Percentiles rank a stretch among this genome's conserved stretches.
Evolutionary conservation across 2,113 vertebrate species (phyloP).

Genomic region (Monarcha castaneiventris): DNA sequence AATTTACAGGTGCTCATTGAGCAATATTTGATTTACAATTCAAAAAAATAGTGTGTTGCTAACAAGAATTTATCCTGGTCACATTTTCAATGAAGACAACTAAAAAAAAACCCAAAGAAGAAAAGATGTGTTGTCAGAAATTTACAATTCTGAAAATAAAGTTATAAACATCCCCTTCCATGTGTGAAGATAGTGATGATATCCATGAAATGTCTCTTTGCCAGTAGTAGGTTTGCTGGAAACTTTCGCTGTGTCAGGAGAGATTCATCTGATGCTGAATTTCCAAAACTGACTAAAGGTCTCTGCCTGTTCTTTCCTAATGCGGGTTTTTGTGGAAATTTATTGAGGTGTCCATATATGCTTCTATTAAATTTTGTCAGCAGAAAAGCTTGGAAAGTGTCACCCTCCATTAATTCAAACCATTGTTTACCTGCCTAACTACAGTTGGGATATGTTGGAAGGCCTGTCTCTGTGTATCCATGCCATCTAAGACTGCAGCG

Average conservation of each 20-base stretch:
- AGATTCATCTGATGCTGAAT: background rate
- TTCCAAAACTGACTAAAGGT: conserved; percentile 30
- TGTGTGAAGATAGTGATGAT: background rate
- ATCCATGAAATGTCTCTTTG: background rate
- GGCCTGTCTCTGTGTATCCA: background rate
- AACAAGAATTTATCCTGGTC: background rate
- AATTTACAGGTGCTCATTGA: background rate
- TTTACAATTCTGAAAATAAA: background rate
- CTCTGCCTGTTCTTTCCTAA: background rate
- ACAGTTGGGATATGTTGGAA: background rate
- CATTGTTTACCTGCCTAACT: background rate
- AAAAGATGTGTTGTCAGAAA: background rate
- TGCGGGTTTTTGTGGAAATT: background rate
- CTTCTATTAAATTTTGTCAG: background rate
- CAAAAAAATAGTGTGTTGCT: background rate
- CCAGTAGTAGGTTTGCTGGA: background rate
- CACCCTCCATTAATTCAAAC: background rate
- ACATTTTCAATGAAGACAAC: background rate
- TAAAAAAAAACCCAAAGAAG: background rate
- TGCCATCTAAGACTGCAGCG: background rate
- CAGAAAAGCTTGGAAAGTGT: conserved; percentile 28
- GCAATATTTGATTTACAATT: background rate
- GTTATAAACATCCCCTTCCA: background rate
- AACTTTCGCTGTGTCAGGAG: background rate
- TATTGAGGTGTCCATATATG: background rate